Base-by-base conservation (phyloP, 2,888 invertebrate species). In the Parelbella ahira region DNA sequence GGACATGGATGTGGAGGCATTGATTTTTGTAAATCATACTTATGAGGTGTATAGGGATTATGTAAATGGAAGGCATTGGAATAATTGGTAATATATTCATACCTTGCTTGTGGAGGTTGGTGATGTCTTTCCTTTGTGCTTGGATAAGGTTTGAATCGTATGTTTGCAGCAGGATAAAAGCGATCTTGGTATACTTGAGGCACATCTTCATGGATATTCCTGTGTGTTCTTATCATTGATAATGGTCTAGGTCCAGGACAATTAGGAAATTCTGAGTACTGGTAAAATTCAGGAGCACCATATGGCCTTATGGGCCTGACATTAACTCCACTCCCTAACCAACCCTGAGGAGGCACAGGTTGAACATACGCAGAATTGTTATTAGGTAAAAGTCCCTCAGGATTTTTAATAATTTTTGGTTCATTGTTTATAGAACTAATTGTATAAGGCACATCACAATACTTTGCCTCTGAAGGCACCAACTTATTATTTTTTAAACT, bases 401-500 rank as follows among this genome's bases (percentile, higher is more conserved):
- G 18, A 54, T 65, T 76, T 50, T 76, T 71, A 47, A 64, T 51
- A 68, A 53, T 74, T 72, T 82, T 84, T 56, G 67, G 79, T 59
- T 83, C 83, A 73, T 67, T 78, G 50, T 50, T 62, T 51, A 68
- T 56, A 52, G 66, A 60, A 63, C 74, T 84, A 56, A 82, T 61
- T 65, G 63, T 54, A 71, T 81, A 87, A 86, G 87, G 84, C 86
- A 86, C 84, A 59, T 87, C 86, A 86, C 80, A 81, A 58, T 78
- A 83, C 62, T 87, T 87, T 48, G 67, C 63, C 48, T 84, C 84
- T 37, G 62, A 37, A 19, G 77, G 66, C 56, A 72, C 54, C 58
- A 68, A 54, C 57, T 84, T 86, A 15, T 56, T 56, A 63, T 67
- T 76, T 65, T 79, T 83, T 43, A 66, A 52, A 49, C 60, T 68